Evolutionary conservation across 2,888 invertebrate genomes (phyloP), one percentile per base, ranked within the genome.

Genomic region (Meandrusa payeni): DNA sequence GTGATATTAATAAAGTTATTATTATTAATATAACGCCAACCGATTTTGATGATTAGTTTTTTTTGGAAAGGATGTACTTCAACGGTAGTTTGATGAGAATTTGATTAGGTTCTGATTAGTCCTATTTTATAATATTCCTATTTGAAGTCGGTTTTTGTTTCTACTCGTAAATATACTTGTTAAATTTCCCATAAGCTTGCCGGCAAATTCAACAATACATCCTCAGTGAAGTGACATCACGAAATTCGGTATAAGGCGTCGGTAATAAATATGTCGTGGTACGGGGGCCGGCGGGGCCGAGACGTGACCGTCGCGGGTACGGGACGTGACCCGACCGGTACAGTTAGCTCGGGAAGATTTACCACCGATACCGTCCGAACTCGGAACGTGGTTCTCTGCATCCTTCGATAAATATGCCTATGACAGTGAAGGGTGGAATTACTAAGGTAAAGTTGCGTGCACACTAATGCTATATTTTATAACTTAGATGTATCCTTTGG

Each of bases 211-310:
- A 54, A 67, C 61, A 47, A 71, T 76, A 69, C 64, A 51, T 72
- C 64, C 32, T 12, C 59, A 46, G 57, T 52, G 43, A 50, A 56
- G 50, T 48, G 48, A 54, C 52, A 52, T 54, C 56, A 58, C 65
- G 64, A 57, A 66, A 60, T 69, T 70, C 60, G 65, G 66, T 62
- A 47, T 58, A 53, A 59, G 60, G 49, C 51, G 52, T 58, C 55
- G 53, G 61, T 64, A 55, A 76, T 79, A 77, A 80, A 78, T 77
- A 62, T 59, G 64, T 50, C 52, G 52, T 59, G 62, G 58, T 69
- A 70, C 62, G 68, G 66, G 59, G 55, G 57, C 41, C 46, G 40
- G 51, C 46, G 47, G 41, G 50, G 49, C 45, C 42, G 57, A 33
- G 52, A 76, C 76, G 76, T 76, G 76, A 73, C 71, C 68, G 61